Evolutionary conservation across 2,888 invertebrate genomes (phyloP).

Genomic region (Napeogenes inachia): DNA sequence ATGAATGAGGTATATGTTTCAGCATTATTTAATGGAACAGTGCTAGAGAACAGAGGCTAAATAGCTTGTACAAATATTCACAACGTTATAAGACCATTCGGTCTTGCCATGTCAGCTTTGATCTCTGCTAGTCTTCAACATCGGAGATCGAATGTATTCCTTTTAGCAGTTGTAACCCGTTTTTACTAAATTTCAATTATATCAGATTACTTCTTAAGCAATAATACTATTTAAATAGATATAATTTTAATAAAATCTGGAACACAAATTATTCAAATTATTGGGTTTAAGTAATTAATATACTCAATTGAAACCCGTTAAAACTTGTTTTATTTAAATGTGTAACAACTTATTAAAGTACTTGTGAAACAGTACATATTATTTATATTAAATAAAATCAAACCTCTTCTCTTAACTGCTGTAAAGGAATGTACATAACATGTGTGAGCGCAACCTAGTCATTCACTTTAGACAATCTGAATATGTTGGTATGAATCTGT

Average conservation of each 20-base stretch:
- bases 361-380: slow-evolving; percentile 4
- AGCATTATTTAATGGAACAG: slow-evolving; percentile 53
- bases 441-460: slow-evolving; percentile 68
- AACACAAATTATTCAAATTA: too few species aligned
- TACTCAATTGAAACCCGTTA: too few species aligned
- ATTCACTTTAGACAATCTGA: slow-evolving; percentile 69
- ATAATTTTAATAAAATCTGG: slow-evolving; percentile 31
- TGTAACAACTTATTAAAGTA: too few species aligned
- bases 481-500: slow-evolving; percentile 42
- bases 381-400: background rate
- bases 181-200: slow-evolving; percentile 10
- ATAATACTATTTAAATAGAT: slow-evolving; percentile 40
- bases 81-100: slow-evolving; percentile 49
- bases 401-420: background rate
- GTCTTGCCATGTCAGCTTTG: slow-evolving; percentile 70
- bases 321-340: too few species aligned
- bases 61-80: slow-evolving; percentile 57
- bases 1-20: too few species aligned
- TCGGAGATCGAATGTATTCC: slow-evolving; percentile 44
- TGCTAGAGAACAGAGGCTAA: slow-evolving; percentile 58
- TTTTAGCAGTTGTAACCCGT: slow-evolving; percentile 51
- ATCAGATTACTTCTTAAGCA: slow-evolving; percentile 45
- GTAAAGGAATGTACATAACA: slow-evolving; percentile 37
- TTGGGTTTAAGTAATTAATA: too few species aligned
- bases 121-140: slow-evolving; percentile 62